Conservation (phyloP, 2,888 invertebrate species). For the Latheticus oryzae region DNA sequence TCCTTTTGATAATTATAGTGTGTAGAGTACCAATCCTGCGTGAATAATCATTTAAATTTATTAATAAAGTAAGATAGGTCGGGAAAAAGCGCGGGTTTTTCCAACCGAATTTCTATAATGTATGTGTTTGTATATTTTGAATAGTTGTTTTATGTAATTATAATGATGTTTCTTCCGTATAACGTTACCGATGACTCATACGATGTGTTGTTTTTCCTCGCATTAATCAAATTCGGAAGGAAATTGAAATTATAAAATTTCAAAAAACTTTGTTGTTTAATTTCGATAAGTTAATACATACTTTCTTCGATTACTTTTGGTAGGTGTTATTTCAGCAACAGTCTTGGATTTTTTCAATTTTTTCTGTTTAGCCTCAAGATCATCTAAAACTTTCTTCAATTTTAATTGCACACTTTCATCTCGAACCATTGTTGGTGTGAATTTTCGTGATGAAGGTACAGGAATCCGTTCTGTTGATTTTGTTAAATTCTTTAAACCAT, state of each 20-base stretch:
- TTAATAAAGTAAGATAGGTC: conserved; percentile 7
- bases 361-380: conserved; percentile 16
- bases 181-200: conserved; percentile 1
- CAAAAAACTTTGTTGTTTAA: conserved; percentile 7
- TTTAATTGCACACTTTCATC: conserved; percentile 50
- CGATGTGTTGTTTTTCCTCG: not conserved
- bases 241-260: not conserved
- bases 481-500: conserved; percentile 49
- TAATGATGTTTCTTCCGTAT: conserved; percentile 4
- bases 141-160: conserved; percentile 7
- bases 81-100: conserved; percentile 23
- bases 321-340: conserved; percentile 58
- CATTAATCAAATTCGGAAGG: conserved; percentile 1
- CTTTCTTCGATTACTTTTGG: conserved; percentile 46
- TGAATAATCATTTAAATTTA: conserved; percentile 10
- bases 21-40: conserved; percentile 15
- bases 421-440: conserved; percentile 48
- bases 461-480: conserved; percentile 49
- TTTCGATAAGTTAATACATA: conserved; percentile 23
- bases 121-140: not conserved
- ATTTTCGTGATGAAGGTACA: conserved; percentile 56
- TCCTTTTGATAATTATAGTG: not conserved
- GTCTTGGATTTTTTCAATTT: conserved; percentile 46
- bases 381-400: conserved; percentile 45
- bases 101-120: conserved; percentile 5